phyloP scores from a whole-genome alignment of 1,140 invertebrate species.

The Asobara japonica region DNA sequence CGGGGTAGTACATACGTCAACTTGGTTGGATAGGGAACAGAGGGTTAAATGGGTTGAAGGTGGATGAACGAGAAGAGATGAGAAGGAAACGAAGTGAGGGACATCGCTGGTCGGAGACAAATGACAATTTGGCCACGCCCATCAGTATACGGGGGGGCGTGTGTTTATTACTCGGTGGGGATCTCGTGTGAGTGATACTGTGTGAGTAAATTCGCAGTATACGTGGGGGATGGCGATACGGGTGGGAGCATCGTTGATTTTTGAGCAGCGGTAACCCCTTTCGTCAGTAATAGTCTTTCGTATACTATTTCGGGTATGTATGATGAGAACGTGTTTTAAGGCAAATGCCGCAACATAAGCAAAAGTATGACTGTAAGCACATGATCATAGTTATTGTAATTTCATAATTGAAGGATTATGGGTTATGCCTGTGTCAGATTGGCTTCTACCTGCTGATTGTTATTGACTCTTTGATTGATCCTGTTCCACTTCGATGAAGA shows the following conservation, averaged over 20 bases:
- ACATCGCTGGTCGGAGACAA: slow-evolving; percentile 55
- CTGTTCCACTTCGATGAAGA: not conserved
- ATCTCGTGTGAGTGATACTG: slow-evolving; percentile 43
- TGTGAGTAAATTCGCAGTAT: slow-evolving; percentile 4
- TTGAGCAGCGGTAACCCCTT: slow-evolving; percentile 32
- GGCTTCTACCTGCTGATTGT: slow-evolving; percentile 40
- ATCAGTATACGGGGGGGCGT: slow-evolving; percentile 54
- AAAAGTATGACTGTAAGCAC: slow-evolving; percentile 17
- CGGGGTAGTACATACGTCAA: slow-evolving; percentile 43
- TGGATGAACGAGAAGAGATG: slow-evolving; percentile 21
- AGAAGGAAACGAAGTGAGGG: slow-evolving; percentile 28
- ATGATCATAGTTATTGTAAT: slow-evolving; percentile 49
- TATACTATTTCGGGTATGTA: slow-evolving; percentile 15
- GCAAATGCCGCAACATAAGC: no score
- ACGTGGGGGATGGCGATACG: not conserved
- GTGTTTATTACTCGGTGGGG: slow-evolving; percentile 38
- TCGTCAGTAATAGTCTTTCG: not conserved
- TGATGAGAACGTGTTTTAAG: not conserved
- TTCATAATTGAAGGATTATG: slow-evolving; percentile 57
- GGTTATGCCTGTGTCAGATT: slow-evolving; percentile 44
- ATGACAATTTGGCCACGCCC: slow-evolving; percentile 61
- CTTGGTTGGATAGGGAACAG: slow-evolving; percentile 17
- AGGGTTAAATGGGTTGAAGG: slow-evolving; percentile 7
- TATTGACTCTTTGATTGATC: slow-evolving; percentile 41
- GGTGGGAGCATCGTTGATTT: slow-evolving; percentile 44